Evolutionary conservation across 53 echinoderm and acorn worm species (phyloP).

Genomic region (Hippasteria phrygiana): DNA sequence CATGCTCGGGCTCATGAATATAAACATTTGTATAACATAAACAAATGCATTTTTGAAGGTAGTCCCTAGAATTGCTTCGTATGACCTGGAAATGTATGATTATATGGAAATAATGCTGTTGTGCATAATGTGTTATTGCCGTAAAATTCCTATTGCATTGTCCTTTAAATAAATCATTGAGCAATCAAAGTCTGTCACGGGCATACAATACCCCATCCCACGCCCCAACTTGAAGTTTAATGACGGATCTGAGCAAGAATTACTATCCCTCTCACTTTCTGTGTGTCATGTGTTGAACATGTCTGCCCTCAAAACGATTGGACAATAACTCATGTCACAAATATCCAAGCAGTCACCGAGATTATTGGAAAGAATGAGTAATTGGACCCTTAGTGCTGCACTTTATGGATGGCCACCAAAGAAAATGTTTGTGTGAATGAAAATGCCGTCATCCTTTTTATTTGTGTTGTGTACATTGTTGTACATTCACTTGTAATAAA

Average conservation of each 20-base stretch:
- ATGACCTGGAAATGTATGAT: too few relatives aligned
- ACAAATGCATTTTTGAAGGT: too few relatives aligned
- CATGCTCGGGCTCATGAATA: too few relatives aligned
- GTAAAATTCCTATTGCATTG: too few relatives aligned
- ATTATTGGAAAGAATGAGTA: slow-evolving; percentile 5
- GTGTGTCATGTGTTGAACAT: slow-evolving; percentile 15
- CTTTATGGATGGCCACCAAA: background rate
- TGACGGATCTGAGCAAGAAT: background rate
- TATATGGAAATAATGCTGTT: too few relatives aligned
- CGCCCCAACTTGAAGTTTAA: background rate
- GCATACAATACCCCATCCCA: background rate
- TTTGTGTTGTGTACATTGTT: background rate
- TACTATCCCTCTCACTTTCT: slow-evolving; percentile 29
- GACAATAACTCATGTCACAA: background rate
- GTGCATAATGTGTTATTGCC: too few relatives aligned
- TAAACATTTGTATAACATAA: too few relatives aligned
- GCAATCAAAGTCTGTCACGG: too few relatives aligned
- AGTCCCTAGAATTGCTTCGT: too few relatives aligned
- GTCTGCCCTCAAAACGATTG: background rate
- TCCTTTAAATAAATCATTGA: too few relatives aligned
- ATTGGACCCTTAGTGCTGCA: slow-evolving; percentile 2
- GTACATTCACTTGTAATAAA: too few relatives aligned
- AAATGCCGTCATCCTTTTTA: background rate
- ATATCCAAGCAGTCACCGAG: background rate
- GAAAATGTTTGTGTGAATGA: background rate